Conservation (phyloP, 2,113 vertebrate genomes). For the Odontesthes bonariensis region DNA sequence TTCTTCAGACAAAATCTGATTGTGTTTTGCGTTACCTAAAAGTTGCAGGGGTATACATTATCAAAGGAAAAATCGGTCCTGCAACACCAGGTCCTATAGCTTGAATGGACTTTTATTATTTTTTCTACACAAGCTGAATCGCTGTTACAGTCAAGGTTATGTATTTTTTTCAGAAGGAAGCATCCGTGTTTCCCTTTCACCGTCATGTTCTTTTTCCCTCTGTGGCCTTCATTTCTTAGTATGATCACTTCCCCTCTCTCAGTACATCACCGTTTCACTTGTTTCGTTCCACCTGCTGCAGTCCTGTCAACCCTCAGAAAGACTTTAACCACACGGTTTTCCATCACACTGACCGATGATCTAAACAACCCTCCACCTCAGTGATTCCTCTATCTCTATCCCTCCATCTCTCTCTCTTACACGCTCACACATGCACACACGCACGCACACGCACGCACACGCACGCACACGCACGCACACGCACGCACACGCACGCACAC, state of each 20-base stretch:
- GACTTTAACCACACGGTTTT: slow-evolving; percentile 72
- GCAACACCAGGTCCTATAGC: slow-evolving; percentile 12
- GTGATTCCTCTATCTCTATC: slow-evolving; percentile 70
- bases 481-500: too few species aligned
- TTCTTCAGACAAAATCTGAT: slow-evolving; percentile 75
- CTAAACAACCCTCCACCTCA: slow-evolving; percentile 73
- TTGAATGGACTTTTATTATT: slow-evolving; percentile 38
- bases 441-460: too few species aligned
- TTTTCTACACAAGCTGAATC: slow-evolving; percentile 7
- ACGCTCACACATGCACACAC: slow-evolving; percentile 31
- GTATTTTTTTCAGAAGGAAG: slow-evolving; percentile 29
- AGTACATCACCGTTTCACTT: slow-evolving; percentile 53
- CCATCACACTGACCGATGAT: slow-evolving; percentile 76
- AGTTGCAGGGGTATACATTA: slow-evolving; percentile 67
- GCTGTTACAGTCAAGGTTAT: slow-evolving; percentile 6
- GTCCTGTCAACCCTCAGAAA: slow-evolving; percentile 66
- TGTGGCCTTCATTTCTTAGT: slow-evolving; percentile 6
- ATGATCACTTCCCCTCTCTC: slow-evolving; percentile 39
- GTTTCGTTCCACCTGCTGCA: slow-evolving; percentile 60
- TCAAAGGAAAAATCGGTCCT: slow-evolving; percentile 56
- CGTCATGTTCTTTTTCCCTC: slow-evolving; percentile 28
- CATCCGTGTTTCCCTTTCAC: slow-evolving; percentile 49
- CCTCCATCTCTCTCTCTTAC: slow-evolving; percentile 54
- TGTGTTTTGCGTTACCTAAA: slow-evolving; percentile 59
- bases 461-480: too few species aligned